A percentile compares a stretch with the other conserved stretches of the same genome.
These are phyloP conservation scores for Agonopterix alstromeriana DNA, from an alignment of 2,888 invertebrate genomes.

Conservation along the genomic window DNA sequence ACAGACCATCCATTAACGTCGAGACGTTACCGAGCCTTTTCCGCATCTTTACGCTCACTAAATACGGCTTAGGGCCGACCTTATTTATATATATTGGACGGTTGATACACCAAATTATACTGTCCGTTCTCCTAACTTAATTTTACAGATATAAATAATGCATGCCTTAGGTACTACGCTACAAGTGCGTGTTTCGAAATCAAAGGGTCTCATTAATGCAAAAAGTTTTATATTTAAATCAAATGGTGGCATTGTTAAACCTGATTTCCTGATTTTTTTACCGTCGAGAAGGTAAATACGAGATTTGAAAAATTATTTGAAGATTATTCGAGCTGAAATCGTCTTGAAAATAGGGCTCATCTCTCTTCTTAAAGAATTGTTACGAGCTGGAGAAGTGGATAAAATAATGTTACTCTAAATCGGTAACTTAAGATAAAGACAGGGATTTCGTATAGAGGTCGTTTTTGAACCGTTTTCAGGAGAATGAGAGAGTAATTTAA, in stretches of 20 bases:
- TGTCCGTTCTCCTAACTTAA: constrained; percentile 19
- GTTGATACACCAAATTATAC: constrained; percentile 37
- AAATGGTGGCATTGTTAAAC: neutral
- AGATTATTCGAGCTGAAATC: too few species aligned
- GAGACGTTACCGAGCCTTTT: constrained; percentile 46
- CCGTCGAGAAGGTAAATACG: too few species aligned
- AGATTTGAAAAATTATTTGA: too few species aligned
- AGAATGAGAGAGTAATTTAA: constrained; percentile 39
- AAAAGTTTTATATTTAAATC: neutral
- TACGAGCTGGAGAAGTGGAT: too few species aligned
- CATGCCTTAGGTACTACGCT: constrained; percentile 12
- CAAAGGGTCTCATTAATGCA: neutral
- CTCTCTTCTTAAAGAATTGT: too few species aligned
- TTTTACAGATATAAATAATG: constrained; percentile 29
- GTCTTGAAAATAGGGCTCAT: too few species aligned
- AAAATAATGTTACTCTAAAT: too few species aligned
- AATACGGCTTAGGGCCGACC: constrained; percentile 41
- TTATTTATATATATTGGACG: constrained; percentile 42
- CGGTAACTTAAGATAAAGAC: too few species aligned
- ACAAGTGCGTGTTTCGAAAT: constrained; percentile 8
- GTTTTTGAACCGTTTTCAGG: too few species aligned
- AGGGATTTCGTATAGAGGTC: too few species aligned
- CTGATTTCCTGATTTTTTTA: neutral
- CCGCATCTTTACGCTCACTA: constrained; percentile 52
- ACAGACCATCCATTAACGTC: constrained; percentile 57